phyloP scores from a whole-genome alignment of 64 coral and sea anemone species.

The Pocillopora verrucosa region DNA sequence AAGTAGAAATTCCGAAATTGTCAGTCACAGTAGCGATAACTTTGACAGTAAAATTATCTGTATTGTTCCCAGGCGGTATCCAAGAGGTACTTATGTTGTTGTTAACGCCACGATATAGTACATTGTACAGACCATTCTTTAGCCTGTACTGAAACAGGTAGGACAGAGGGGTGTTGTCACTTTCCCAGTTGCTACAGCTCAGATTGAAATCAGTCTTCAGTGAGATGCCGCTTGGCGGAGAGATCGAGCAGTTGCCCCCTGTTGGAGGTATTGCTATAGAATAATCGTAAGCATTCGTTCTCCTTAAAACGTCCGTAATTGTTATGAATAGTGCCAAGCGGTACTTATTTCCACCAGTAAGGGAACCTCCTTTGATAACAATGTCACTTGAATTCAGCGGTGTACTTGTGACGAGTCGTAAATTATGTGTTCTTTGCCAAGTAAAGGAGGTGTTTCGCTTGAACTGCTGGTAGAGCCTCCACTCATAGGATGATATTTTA shows the following conservation, averaged over 20 bases:
- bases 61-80: background rate
- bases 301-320: background rate
- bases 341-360: background rate
- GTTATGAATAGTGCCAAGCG: background rate
- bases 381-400: background rate
- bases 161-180: background rate
- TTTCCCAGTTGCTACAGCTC: background rate
- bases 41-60: background rate
- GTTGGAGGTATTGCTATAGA: background rate
- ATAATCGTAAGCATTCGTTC: background rate
- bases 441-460: background rate
- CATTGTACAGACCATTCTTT: slow-evolving; percentile 2
- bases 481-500: background rate
- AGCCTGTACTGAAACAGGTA: slow-evolving; percentile 15
- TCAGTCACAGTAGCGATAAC: background rate
- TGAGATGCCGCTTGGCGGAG: background rate
- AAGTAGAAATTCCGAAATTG: background rate
- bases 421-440: background rate
- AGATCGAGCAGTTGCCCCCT: background rate
- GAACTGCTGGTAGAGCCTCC: background rate
- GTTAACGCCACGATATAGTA: background rate
- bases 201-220: slow-evolving; percentile 20
- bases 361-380: slow-evolving; percentile 2
- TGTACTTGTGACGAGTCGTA: background rate
- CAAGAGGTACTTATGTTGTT: background rate